Conservation (phyloP, 2,113 vertebrate species). For the Peromyscus maniculatus region DNA sequence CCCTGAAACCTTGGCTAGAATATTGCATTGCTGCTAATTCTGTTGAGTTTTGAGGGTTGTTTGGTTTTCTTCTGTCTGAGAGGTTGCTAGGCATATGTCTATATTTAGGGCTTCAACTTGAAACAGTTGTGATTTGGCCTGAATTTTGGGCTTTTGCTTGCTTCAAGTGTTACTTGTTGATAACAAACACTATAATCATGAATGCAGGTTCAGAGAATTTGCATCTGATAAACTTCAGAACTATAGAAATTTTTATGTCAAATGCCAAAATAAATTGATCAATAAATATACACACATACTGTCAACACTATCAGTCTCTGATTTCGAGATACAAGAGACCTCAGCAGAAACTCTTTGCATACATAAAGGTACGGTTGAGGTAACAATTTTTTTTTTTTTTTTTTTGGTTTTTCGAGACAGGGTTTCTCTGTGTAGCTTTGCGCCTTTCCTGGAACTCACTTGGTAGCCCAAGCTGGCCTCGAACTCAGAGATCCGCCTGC, state of each 20-base stretch:
- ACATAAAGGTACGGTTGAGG: not conserved
- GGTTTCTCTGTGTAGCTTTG: too few relatives aligned
- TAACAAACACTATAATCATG: not conserved
- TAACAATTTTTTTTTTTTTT: not conserved
- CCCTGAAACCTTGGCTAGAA: not conserved
- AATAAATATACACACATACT: conserved; percentile 58
- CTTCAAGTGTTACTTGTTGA: not conserved
- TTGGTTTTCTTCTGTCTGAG: not conserved
- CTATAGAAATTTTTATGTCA: conserved; percentile 81
- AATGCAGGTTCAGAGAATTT: conserved; percentile 84
- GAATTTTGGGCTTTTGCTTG: not conserved
- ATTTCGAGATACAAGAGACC: not conserved
- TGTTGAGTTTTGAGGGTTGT: not conserved
- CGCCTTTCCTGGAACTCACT: too few relatives aligned
- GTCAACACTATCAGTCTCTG: not conserved
- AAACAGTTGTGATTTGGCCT: not conserved
- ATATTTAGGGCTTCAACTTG: not conserved
- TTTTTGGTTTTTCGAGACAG: too few relatives aligned
- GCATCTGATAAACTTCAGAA: conserved; percentile 82
- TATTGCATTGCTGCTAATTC: not conserved
- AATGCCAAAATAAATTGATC: conserved; percentile 82
- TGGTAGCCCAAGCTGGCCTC: too few relatives aligned
- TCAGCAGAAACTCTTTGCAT: conserved; percentile 19
- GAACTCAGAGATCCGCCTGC: too few relatives aligned
- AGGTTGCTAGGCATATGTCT: not conserved